Percentiles rank a stretch among this genome's conserved stretches.
Conservation (phyloP, 2,888 invertebrate genomes). For the Lepidocyrtinus sp. region DNA sequence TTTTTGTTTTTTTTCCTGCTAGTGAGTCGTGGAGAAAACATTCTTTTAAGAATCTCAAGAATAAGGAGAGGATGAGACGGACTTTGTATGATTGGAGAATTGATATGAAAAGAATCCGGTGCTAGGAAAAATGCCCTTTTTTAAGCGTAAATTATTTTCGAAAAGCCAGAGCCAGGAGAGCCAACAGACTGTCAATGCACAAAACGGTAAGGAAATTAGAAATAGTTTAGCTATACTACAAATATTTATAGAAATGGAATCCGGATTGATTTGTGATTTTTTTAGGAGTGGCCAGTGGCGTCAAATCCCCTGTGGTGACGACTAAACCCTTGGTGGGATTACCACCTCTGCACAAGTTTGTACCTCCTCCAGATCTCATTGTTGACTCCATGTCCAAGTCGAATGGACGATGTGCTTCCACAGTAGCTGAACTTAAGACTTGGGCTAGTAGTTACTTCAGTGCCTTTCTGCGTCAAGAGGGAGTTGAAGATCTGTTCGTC, state of each 20-base stretch:
- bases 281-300: constrained; percentile 32
- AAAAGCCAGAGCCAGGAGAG: constrained; percentile 44
- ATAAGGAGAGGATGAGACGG: neutral
- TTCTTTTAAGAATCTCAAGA: too few species aligned
- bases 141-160: constrained; percentile 54
- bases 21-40: too few species aligned
- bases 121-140: constrained; percentile 58
- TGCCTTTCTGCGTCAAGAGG: constrained; percentile 66
- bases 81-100: neutral
- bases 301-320: constrained; percentile 24
- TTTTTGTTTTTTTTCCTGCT: too few species aligned
- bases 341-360: constrained; percentile 65
- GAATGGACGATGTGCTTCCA: constrained; percentile 63
- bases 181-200: constrained; percentile 47
- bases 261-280: too few species aligned
- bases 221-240: too few species aligned
- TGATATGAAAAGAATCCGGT: constrained; percentile 43
- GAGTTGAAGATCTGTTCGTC: constrained; percentile 65
- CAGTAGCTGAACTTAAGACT: constrained; percentile 60
- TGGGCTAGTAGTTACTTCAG: constrained; percentile 68
- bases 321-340: constrained; percentile 40
- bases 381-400: constrained; percentile 62
- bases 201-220: constrained; percentile 43
- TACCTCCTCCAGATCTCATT: constrained; percentile 64
- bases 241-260: too few species aligned